Percentiles rank a stretch among this genome's conserved stretches.
Conservation (phyloP, 2,797 vertebrate genomes). For the Labeo calbasu region DNA sequence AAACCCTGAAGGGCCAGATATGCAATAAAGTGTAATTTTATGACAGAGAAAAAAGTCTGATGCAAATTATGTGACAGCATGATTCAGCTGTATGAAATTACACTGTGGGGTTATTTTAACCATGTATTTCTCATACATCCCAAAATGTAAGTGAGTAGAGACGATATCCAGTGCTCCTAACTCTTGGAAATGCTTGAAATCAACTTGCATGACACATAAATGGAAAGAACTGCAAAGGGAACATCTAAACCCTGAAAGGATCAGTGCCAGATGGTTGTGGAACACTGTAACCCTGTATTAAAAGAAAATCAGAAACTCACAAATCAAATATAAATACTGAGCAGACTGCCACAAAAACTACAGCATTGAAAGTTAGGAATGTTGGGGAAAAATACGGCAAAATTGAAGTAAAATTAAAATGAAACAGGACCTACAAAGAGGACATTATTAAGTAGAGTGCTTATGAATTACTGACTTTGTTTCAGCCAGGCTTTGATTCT, state of each 20-base stretch:
- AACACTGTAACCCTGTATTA: constrained; percentile 32
- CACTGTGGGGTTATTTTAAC: background rate
- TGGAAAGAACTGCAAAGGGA: constrained; percentile 2
- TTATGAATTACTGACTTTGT: background rate
- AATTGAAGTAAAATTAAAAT: background rate
- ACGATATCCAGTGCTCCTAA: background rate
- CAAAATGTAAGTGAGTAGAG: constrained; percentile 4
- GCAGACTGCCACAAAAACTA: constrained; percentile 6
- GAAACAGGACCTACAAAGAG: background rate
- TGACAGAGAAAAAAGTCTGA: background rate
- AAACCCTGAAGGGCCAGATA: background rate
- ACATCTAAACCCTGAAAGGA: constrained; percentile 14
- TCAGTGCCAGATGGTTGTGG: constrained; percentile 29
- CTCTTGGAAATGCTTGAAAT: background rate
- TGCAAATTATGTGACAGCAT: constrained; percentile 2
- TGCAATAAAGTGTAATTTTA: constrained; percentile 2
- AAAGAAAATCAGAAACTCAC: constrained; percentile 8
- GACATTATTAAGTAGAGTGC: background rate
- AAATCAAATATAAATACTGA: constrained; percentile 26
- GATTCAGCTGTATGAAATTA: constrained; percentile 3
- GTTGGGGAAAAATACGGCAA: background rate
- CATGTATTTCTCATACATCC: background rate
- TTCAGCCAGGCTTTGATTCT: background rate
- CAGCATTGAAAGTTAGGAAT: background rate
- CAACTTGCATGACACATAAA: constrained; percentile 1